A percentile compares a stretch with the other conserved stretches of the same genome.
Evolutionary conservation across 2,797 vertebrate species (phyloP).

Genomic region (Mallotus villosus): DNA sequence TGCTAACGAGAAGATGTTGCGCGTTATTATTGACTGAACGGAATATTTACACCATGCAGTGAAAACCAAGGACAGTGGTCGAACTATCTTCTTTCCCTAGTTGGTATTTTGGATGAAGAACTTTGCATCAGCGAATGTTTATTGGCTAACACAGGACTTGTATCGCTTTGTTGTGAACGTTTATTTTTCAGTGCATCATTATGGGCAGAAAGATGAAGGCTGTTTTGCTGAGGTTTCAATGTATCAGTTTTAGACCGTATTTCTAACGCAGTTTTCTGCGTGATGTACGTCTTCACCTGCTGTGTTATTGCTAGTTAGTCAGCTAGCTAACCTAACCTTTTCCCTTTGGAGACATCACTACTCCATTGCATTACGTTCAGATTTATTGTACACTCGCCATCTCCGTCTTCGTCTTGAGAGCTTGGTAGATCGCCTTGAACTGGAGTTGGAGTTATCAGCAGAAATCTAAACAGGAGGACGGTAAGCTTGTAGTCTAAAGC

Average conservation of each 20-base stretch:
- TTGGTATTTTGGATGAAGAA: background rate
- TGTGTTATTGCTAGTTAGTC: background rate
- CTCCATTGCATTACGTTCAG: too few relatives aligned
- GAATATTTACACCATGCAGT: constrained; percentile 39
- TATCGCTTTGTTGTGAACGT: background rate
- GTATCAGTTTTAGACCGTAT: background rate
- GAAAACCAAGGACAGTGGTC: background rate
- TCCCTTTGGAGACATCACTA: background rate
- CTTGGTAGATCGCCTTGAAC: too few relatives aligned
- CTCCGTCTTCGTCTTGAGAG: background rate
- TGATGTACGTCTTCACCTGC: background rate
- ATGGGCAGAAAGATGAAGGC: background rate
- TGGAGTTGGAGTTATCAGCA: background rate
- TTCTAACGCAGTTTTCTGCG: background rate
- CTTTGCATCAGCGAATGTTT: background rate
- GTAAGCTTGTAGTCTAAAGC: background rate
- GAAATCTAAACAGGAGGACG: background rate
- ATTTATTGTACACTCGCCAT: too few relatives aligned
- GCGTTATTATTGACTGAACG: constrained; percentile 40
- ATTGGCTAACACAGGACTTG: background rate
- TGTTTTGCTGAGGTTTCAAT: background rate
- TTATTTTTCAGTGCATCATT: background rate
- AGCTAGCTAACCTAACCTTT: background rate
- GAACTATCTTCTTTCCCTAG: background rate
- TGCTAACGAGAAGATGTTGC: constrained; percentile 59